These are phyloP conservation scores for Sylvicapra grimmia DNA, from an alignment of 2,113 vertebrate genomes.

Conservation along the genomic window DNA sequence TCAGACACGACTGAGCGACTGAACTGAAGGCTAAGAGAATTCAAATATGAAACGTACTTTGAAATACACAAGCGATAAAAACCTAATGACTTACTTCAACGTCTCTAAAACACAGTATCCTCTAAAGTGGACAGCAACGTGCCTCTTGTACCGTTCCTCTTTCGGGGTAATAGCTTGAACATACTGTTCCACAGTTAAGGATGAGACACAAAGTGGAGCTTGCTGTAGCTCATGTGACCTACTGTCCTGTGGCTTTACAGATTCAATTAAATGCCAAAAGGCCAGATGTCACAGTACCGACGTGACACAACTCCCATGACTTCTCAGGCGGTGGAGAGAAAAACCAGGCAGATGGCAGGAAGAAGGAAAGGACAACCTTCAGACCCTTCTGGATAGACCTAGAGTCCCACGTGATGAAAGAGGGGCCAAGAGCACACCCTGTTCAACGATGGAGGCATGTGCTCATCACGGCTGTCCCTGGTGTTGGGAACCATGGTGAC, in stretches of 20 bases:
- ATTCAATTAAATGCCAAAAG: background rate
- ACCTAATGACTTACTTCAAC: background rate
- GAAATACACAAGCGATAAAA: background rate
- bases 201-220: too few relatives aligned
- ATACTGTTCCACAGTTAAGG: background rate
- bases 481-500: background rate
- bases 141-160: background rate
- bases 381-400: background rate
- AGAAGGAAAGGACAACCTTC: background rate
- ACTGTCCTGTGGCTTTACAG: background rate
- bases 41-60: background rate
- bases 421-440: background rate
- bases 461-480: background rate
- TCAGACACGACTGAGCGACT: too few relatives aligned
- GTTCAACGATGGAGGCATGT: background rate
- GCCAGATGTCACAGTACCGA: background rate
- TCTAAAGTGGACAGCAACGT: background rate
- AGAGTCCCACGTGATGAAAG: background rate
- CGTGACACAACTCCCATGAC: background rate
- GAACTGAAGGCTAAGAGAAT: background rate
- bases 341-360: background rate
- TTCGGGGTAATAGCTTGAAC: background rate
- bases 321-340: background rate
- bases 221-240: background rate
- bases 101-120: background rate